These are phyloP conservation scores for Laterallus jamaicensis DNA, from an alignment of 2,113 vertebrate genomes.

Conservation along the genomic window DNA sequence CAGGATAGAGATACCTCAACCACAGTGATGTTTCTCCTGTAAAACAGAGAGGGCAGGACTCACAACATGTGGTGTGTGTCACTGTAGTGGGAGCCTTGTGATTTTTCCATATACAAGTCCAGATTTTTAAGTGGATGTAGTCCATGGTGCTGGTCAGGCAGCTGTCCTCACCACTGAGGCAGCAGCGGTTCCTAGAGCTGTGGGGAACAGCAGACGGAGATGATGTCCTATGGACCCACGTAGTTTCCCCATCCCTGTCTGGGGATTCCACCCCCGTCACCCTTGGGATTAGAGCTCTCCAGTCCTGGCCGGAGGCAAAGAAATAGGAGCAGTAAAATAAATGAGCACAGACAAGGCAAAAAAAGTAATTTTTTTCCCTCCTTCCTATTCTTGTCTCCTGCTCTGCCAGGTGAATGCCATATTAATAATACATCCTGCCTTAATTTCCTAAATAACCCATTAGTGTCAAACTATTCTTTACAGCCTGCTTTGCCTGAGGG, in stretches of 20 bases:
- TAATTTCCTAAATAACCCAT: background rate
- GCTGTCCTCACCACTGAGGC: too few species aligned
- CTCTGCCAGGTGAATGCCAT: background rate
- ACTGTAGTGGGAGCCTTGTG: background rate
- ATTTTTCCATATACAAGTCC: background rate
- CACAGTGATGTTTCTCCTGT: background rate
- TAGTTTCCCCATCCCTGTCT: fast-evolving
- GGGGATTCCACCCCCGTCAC: background rate
- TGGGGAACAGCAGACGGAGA: fast-evolving
- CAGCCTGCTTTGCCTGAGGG: background rate
- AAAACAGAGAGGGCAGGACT: background rate
- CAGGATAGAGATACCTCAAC: background rate
- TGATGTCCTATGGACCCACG: background rate
- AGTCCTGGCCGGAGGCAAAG: background rate
- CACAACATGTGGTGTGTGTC: fast-evolving
- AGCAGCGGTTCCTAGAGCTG: background rate
- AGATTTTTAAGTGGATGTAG: background rate
- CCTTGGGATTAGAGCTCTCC: background rate
- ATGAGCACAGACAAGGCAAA: background rate
- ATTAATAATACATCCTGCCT: background rate
- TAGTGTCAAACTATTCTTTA: background rate
- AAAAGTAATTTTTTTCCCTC: too few species aligned
- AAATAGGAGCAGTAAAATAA: background rate
- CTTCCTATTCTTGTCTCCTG: background rate
- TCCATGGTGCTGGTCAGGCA: background rate